Conservation (phyloP, 2,797 vertebrate species). For the Cetoscarus ocellatus region DNA sequence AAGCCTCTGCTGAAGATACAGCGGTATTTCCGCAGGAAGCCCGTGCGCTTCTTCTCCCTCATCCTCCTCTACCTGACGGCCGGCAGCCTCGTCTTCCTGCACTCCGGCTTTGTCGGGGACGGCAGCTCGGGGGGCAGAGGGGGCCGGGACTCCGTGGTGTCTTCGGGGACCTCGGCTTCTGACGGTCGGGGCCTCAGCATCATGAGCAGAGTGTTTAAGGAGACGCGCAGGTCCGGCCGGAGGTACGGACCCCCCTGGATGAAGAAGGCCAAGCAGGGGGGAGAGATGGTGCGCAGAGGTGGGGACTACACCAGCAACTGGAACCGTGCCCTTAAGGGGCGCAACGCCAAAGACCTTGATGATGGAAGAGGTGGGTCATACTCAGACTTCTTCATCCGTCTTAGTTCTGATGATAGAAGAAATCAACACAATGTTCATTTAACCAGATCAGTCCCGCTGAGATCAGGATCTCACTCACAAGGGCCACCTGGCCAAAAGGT, state of each 20-base stretch:
- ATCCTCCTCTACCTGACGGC: conserved; percentile 95
- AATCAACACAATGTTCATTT: no score
- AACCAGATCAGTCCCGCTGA: no score
- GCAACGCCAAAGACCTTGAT: conserved; percentile 88
- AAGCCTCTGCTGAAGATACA: conserved; percentile 93
- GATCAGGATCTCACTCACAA: no score
- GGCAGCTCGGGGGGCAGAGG: conserved; percentile 63
- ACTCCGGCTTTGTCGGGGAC: conserved; percentile 89
- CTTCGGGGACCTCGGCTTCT: conserved; percentile 57
- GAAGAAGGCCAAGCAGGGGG: conserved; percentile 82
- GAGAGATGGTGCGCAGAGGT: conserved; percentile 67
- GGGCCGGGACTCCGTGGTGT: conserved; percentile 65
- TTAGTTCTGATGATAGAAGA: background rate
- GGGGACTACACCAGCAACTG: conserved; percentile 85
- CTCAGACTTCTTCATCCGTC: background rate
- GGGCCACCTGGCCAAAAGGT: no score
- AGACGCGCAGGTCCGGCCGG: conserved; percentile 69
- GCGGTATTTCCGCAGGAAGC: conserved; percentile 93
- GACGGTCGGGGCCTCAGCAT: conserved; percentile 81
- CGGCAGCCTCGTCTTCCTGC: conserved; percentile 94
- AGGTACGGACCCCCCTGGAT: conserved; percentile 88
- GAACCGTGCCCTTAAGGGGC: conserved; percentile 87
- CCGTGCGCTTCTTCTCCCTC: conserved; percentile 94
- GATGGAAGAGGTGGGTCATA: conserved; percentile 90
- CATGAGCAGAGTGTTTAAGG: conserved; percentile 86